Base-by-base conservation (phyloP, 53 echinoderm and acorn worm species). In the Temnopleurus reevesii region DNA sequence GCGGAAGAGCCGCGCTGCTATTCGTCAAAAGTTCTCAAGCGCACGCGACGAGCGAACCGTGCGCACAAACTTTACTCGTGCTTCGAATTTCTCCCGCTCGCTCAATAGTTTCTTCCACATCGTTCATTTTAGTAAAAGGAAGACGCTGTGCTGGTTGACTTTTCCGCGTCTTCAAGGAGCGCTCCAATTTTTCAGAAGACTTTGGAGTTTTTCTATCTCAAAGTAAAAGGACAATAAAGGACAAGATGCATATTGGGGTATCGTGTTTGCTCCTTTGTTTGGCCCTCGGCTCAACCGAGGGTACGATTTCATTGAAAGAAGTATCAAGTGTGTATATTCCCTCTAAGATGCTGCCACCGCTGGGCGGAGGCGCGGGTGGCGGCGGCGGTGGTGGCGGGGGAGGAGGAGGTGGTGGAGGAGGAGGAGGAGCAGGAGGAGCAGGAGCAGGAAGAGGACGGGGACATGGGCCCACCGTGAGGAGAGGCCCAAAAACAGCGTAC, bases 241-340 rank as follows among this genome's bases (percentile, higher is more conserved):
- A 38, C 71, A 71, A 71, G 21, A 85, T 85, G 85, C 58, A n/a
- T 4, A 25, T 85, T 12, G 46, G 59, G 45, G 43, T 46, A 26
- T 18, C 85, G 12, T 8, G 54, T 43, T 25, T 85, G 46, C 13
- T 60, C 6, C 44, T 85, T 6, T 45, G 59, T 41, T 41, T 85
- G 43, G 89, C 76, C n/a, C 43, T 89, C 1, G 89, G 89, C 24
- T 46, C 49, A 7, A 17, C 76, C 1, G 89, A 89, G n/a, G 89
- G 41, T 2, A 89, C 76, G 5, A 77, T 77, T 76, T 89, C 89
- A 0, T 46, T 85, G 61, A 60, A 85, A n/a, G 60, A 45, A 15
- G 4, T 85, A 23, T 85, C 85, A 24, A 60, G 85, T 26, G 1
- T 85, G 35, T 85, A 85, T 29, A 59, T 85, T 12, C 85, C 85